Conservation (phyloP, 2,113 vertebrate genomes). For the Tragelaphus strepsiceros region DNA sequence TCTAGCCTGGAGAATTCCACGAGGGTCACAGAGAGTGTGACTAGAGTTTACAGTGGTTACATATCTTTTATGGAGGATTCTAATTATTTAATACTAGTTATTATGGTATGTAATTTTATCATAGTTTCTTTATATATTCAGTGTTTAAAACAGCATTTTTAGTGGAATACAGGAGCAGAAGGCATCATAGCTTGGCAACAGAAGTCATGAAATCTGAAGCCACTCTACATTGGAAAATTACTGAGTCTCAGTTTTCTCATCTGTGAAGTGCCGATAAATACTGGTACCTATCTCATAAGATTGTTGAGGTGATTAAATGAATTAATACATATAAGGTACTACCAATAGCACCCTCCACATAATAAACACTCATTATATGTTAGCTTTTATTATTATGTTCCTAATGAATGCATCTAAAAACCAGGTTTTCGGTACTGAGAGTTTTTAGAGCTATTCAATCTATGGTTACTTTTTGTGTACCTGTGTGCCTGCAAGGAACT, state of each 20-base stretch:
- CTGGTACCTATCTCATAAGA: background rate
- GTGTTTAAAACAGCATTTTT: background rate
- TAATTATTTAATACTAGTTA: background rate
- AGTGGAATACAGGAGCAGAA: background rate
- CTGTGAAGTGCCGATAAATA: background rate
- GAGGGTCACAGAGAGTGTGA: background rate
- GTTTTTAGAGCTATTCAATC: background rate
- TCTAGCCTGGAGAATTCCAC: background rate
- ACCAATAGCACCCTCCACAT: background rate
- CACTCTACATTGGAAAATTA: background rate
- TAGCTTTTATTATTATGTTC: background rate
- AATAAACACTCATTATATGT: background rate
- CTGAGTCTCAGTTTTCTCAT: background rate
- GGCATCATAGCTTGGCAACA: background rate
- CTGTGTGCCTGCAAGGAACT: background rate
- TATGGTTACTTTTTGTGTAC: background rate
- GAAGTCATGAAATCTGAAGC: background rate
- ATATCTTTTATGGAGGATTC: background rate
- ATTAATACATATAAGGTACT: background rate
- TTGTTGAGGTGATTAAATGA: background rate
- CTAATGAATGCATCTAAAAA: background rate
- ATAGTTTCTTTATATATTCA: background rate
- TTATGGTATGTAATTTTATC: background rate
- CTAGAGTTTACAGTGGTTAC: background rate
- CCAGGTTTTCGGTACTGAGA: background rate